Base-by-base conservation (phyloP, 2,797 vertebrate genomes). In the Salarias fasciatus region DNA sequence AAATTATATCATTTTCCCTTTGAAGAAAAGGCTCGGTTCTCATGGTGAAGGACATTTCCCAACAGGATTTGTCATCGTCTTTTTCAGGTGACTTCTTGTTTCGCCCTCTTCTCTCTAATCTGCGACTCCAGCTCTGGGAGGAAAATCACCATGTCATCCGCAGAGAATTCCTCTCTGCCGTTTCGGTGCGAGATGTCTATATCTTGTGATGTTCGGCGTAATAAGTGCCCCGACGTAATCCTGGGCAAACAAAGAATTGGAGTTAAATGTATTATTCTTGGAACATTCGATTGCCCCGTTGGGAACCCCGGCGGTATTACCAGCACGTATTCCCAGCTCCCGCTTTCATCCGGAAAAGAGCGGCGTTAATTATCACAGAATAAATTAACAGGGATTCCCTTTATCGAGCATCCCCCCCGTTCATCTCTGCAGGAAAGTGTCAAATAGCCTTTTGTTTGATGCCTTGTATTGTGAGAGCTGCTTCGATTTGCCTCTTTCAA, bases 281-380 rank as follows among this genome's bases (percentile, higher is more conserved):
- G 14, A 44, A 11, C 14, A 14, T 44, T 15, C n/a, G 5, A 5
- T 10, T 13, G 5, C 5, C 15, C 28, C 36, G 24, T 8, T 14
- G 31, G 18, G 10, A 43, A 28, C 18, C 5, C 24, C 44, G 2
- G n/a, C 8, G n/a, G 15, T 24, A 14, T 53, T 48, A 53, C 37
- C 28, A 4, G 1, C 33, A 42, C 11, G 13, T 11, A 38, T 28
- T 28, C 31, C 28, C 8, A 42, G 24, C 37, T 1, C 6, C 15
- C n/a, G 18, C 53, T 54, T 54, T 51, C 1, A 44, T 47, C 13
- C 51, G 40, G 30, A 47, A 36, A 14, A 57, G 48, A 53, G 51
- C 51, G 5, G n/a, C 44, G 38, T 50, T 47, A 74, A 72, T 78
- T 68, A 66, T 41, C 14, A 13, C 41, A 50, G 45, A 66, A 78